Evolutionary conservation across 2,888 invertebrate species (phyloP).

Genomic region (Eupeodes latifasciatus): DNA sequence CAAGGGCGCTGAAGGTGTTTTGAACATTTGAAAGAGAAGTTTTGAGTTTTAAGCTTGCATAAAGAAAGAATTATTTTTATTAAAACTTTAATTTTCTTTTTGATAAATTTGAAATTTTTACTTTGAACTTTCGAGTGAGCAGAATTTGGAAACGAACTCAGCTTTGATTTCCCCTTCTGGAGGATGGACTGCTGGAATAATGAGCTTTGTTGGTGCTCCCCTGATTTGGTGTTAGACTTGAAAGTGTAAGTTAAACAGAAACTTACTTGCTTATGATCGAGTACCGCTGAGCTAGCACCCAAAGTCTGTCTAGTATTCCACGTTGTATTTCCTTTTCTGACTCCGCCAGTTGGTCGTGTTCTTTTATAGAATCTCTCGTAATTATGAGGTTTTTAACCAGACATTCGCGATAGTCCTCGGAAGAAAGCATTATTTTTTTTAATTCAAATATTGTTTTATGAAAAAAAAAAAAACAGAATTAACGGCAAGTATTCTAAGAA

Average conservation of each 20-base stretch:
- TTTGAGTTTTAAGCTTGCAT: slow-evolving; percentile 24
- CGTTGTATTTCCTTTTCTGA: slow-evolving; percentile 32
- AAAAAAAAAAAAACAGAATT: too few relatives aligned
- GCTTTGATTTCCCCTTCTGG: slow-evolving; percentile 44
- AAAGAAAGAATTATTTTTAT: background rate
- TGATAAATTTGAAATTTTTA: slow-evolving; percentile 24
- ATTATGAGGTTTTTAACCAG: background rate
- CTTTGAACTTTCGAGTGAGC: slow-evolving; percentile 36
- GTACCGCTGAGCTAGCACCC: slow-evolving; percentile 49
- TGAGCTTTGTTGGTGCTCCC: slow-evolving; percentile 8
- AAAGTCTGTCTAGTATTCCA: slow-evolving; percentile 28
- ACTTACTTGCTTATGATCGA: slow-evolving; percentile 38
- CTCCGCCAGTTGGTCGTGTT: slow-evolving; percentile 4
- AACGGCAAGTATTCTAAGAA: too few relatives aligned
- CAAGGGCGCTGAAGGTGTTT: background rate
- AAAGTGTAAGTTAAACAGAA: too few relatives aligned
- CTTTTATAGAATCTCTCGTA: slow-evolving; percentile 4
- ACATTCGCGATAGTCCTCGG: background rate
- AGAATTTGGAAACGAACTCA: slow-evolving; percentile 32
- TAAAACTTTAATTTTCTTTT: background rate
- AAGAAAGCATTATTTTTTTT: background rate
- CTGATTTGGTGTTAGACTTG: background rate
- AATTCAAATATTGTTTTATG: too few relatives aligned
- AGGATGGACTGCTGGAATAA: background rate
- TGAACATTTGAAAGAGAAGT: slow-evolving; percentile 26